A percentile compares a stretch with the other conserved stretches of the same genome.
phyloP scores from a whole-genome alignment of 2,888 invertebrate species.

The Drymonia ruficornis region DNA sequence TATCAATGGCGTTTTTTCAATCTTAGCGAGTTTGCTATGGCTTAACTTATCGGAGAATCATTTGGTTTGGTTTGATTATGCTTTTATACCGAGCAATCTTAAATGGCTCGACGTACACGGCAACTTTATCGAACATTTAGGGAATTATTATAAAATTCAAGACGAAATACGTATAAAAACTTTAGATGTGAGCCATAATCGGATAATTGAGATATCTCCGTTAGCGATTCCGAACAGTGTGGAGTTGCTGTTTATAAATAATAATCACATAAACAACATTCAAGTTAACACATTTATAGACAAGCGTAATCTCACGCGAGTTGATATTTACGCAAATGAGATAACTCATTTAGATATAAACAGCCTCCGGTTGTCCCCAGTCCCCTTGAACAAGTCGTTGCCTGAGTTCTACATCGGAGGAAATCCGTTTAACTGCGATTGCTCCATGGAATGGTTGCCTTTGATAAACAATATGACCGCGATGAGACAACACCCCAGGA shows the following conservation, averaged over 20 bases:
- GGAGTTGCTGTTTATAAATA: conserved; percentile 94
- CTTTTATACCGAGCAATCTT: conserved; percentile 94
- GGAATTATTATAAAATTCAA: conserved; percentile 94
- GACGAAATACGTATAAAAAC: conserved; percentile 92
- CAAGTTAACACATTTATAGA: conserved; percentile 94
- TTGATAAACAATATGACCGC: conserved; percentile 94
- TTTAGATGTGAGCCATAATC: conserved; percentile 95
- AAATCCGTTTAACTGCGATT: conserved; percentile 97
- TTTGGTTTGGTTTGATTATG: conserved; percentile 96
- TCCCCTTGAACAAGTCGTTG: conserved; percentile 89
- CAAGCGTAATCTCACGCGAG: conserved; percentile 92
- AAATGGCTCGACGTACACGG: conserved; percentile 96
- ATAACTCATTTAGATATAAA: conserved; percentile 93
- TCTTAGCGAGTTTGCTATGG: conserved; percentile 92
- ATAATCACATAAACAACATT: conserved; percentile 93
- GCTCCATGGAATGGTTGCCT: conserved; percentile 98
- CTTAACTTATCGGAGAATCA: conserved; percentile 96
- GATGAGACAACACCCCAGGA: conserved; percentile 92
- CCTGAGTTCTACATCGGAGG: conserved; percentile 96
- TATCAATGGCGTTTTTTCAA: conserved; percentile 95
- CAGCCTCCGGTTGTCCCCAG: conserved; percentile 90
- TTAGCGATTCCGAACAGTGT: conserved; percentile 94
- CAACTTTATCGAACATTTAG: conserved; percentile 94
- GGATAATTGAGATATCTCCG: conserved; percentile 91
- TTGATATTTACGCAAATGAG: conserved; percentile 96